Base-by-base conservation (phyloP, 1,140 invertebrate genomes). In the Chironomus tepperi region DNA sequence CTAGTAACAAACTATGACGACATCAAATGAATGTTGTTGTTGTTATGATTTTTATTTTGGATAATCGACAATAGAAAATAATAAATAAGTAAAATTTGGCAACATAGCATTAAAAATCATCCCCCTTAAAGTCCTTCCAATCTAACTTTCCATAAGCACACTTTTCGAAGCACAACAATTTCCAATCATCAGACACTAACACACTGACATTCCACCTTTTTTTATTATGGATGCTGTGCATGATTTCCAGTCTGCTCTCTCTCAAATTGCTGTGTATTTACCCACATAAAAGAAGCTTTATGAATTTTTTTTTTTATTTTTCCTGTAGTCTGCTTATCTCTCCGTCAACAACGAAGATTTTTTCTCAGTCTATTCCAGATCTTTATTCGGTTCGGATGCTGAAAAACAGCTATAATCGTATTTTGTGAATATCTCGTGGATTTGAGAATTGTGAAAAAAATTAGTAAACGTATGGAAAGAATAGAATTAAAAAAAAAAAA, bases 331-430 rank as follows among this genome's bases (percentile, higher is more conserved):
- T 19, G 16, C 19, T 70, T 70, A 70, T 70, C 65, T 70, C 65
- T 70, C 65, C 6, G 65, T 70, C 65, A 70, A 18, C 19, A 19
- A 12, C 65, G 16, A 70, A 34, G 16, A 18, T 10, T 18, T 9
- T 70, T 18, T 19, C 19, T 70, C 65, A 70, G 65, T 70, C 65
- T 70, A 70, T 70, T 70, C 65, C 65, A 70, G 65, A 70, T 70
- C 65, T 18, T 18, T 21, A 16, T 70, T 70, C 65, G 18, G 65
- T 70, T 70, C 65, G 65, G 65, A 70, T 70, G 65, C 65, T 21
- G 16, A 21, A 70, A 70, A 70, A 2, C 12, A 57, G 12, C 47
- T 57, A 12, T 57, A 57, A n/a, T n/a, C 47, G 24, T 1, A 34
- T 34, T 34, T 34, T 2, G 5, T 34, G 24, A 34, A 34, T 34